A percentile compares a stretch with the other conserved stretches of the same genome.
Evolutionary conservation across 1,140 invertebrate species (phyloP).

Genomic region (Orius insidiosus): DNA sequence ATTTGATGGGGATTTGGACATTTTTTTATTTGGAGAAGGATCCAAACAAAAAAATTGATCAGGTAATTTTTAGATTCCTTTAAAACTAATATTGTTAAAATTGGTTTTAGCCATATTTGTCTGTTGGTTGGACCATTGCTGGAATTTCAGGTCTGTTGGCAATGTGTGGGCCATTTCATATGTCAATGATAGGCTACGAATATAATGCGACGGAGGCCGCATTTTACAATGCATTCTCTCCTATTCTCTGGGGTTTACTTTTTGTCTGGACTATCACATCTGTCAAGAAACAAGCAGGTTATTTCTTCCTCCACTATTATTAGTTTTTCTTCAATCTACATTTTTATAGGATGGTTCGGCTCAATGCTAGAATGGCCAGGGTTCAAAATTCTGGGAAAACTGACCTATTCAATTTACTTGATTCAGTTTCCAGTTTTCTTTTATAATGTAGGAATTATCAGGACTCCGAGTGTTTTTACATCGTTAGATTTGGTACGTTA

Average conservation of each 20-base stretch:
- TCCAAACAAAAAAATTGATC: not conserved
- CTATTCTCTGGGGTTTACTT: constrained; percentile 38
- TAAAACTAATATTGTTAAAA: not conserved
- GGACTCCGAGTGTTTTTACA: not conserved
- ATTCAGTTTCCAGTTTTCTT: constrained; percentile 50
- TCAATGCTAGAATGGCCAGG: constrained; percentile 42
- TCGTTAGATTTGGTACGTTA: not conserved
- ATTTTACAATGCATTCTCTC: constrained; percentile 42
- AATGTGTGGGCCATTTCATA: constrained; percentile 37
- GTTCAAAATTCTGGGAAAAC: constrained; percentile 43
- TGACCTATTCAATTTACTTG: constrained; percentile 59
- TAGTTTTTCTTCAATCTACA: no score
- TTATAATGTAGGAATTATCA: constrained; percentile 33
- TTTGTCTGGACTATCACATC: constrained; percentile 41
- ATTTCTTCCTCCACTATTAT: not conserved
- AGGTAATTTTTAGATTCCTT: constrained; percentile 2
- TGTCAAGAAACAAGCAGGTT: no score
- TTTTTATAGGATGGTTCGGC: constrained; percentile 37
- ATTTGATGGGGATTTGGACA: constrained; percentile 41
- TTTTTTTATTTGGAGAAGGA: constrained; percentile 34
- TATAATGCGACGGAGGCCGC: constrained; percentile 41
- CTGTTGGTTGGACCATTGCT: constrained; percentile 34
- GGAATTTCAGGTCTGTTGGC: constrained; percentile 32
- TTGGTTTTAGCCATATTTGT: constrained; percentile 28
- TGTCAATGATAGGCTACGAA: constrained; percentile 36